Evolutionary conservation across 2,797 vertebrate genomes (phyloP).

Genomic region (Rhabdomys pumilio): DNA sequence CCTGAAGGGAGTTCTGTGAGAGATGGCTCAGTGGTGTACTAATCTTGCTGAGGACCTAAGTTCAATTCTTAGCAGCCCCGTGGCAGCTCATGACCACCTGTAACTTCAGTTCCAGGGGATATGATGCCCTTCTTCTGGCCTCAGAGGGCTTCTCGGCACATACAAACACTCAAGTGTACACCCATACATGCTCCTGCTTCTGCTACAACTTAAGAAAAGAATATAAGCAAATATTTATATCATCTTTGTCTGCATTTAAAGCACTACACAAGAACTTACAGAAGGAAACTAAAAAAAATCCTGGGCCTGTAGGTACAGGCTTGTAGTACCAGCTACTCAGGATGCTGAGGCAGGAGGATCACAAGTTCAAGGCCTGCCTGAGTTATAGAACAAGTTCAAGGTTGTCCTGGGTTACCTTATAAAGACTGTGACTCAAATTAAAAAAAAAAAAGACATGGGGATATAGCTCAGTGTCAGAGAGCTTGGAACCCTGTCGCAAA

Average conservation of each 20-base stretch:
- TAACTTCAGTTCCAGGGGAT: not conserved
- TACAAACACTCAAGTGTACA: not conserved
- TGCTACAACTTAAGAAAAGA: constrained; percentile 52
- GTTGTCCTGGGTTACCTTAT: not conserved
- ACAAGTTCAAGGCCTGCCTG: not conserved
- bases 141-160: not conserved
- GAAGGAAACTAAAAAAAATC: not conserved
- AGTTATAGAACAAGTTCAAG: not conserved
- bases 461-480: not conserved
- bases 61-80: not conserved
- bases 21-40: not conserved
- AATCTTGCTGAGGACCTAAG: not conserved
- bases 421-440: not conserved
- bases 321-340: not conserved
- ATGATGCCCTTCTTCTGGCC: not conserved
- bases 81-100: not conserved
- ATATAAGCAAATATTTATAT: not conserved
- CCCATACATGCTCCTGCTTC: not conserved
- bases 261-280: constrained; percentile 3
- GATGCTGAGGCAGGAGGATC: not conserved
- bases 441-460: not conserved
- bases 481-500: not conserved
- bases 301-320: not conserved
- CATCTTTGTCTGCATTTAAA: not conserved
- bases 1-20: not conserved